These are phyloP conservation scores for Liopterus haemorrhoidalis DNA, from an alignment of 2,888 invertebrate species.

Conservation along the genomic window DNA sequence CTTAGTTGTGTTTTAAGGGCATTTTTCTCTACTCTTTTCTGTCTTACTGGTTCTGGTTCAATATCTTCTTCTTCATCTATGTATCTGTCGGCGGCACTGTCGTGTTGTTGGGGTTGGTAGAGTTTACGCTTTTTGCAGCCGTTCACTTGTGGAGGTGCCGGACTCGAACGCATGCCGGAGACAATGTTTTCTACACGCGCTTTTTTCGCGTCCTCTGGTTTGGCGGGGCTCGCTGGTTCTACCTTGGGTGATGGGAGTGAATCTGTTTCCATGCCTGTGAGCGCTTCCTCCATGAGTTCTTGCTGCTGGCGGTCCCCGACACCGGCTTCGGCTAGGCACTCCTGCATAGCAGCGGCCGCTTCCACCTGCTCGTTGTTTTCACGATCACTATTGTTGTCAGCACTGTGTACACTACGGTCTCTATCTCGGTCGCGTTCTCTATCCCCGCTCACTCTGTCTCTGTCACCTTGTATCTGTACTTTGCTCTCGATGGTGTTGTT, in stretches of 20 bases:
- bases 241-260: slow-evolving; percentile 55
- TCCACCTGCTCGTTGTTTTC: slow-evolving; percentile 40
- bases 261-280: slow-evolving; percentile 56
- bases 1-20: slow-evolving; percentile 78
- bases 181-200: slow-evolving; percentile 94
- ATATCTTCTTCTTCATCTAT: slow-evolving; percentile 73
- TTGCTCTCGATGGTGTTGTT: slow-evolving; percentile 52
- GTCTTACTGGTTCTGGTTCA: slow-evolving; percentile 70
- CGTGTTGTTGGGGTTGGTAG: slow-evolving; percentile 92
- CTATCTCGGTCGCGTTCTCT: slow-evolving; percentile 31
- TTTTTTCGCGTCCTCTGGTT: slow-evolving; percentile 70
- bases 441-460: slow-evolving; percentile 34
- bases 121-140: slow-evolving; percentile 94
- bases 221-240: slow-evolving; percentile 55
- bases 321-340: slow-evolving; percentile 59
- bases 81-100: slow-evolving; percentile 58
- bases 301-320: slow-evolving; percentile 39
- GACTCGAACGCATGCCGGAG: slow-evolving; percentile 85
- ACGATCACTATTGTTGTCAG: slow-evolving; percentile 3
- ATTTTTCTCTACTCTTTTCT: slow-evolving; percentile 81
- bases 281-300: slow-evolving; percentile 55
- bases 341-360: slow-evolving; percentile 51
- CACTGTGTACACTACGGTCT: slow-evolving; percentile 2
- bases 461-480: too few relatives aligned
- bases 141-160: slow-evolving; percentile 75